phyloP scores from a whole-genome alignment of 2,113 vertebrate species.

The Parotia lawesii region DNA sequence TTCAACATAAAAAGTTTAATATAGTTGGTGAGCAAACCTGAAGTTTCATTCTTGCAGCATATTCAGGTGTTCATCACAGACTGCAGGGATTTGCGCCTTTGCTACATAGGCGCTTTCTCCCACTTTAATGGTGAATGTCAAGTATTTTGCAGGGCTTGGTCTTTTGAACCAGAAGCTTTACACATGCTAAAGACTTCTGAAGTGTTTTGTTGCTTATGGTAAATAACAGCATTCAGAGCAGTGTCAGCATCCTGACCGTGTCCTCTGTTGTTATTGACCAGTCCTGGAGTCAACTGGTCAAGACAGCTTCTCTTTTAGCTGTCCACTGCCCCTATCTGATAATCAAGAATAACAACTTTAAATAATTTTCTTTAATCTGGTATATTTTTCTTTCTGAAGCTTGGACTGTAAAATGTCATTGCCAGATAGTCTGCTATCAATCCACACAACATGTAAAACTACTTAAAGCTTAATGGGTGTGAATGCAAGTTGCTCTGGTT shows the following conservation, averaged over 20 bases:
- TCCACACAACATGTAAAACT: background rate
- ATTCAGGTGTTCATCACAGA: background rate
- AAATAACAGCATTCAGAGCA: background rate
- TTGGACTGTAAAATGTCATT: background rate
- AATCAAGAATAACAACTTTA: background rate
- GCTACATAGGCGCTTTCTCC: background rate
- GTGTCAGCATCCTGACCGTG: background rate
- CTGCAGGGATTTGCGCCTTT: accelerated
- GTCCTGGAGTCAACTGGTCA: background rate
- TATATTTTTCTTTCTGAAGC: background rate
- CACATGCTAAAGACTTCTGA: background rate
- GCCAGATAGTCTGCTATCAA: background rate
- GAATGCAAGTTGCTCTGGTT: background rate
- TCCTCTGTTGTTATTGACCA: accelerated
- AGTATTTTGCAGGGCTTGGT: background rate
- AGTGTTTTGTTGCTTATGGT: background rate
- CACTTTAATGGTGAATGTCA: background rate
- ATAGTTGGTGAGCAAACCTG: background rate
- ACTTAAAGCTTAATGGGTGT: background rate
- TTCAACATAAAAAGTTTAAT: background rate
- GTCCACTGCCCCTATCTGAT: background rate
- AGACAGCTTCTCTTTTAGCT: background rate
- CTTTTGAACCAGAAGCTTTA: background rate
- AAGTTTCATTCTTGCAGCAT: background rate
- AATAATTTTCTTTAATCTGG: background rate